Evolutionary conservation across 1,140 invertebrate genomes (phyloP).

Genomic region (Drosophila bifasciata): DNA sequence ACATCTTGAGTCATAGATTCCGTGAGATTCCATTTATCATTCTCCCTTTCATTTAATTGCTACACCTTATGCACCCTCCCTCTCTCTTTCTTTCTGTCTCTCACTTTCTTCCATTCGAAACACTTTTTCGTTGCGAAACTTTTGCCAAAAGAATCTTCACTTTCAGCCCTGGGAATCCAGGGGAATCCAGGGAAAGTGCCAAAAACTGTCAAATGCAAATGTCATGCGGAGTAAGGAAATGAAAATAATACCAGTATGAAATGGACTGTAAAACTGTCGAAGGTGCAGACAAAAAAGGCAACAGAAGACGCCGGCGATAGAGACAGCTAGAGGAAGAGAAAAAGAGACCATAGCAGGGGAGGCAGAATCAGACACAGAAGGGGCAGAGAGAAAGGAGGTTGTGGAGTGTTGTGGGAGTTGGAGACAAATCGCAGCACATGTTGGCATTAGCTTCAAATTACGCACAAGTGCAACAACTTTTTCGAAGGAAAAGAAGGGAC

Average conservation of each 20-base stretch:
- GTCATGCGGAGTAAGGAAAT: constrained; percentile 27
- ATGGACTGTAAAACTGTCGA: constrained; percentile 13
- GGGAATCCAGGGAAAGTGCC: background rate
- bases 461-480: constrained; percentile 60
- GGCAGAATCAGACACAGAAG: background rate
- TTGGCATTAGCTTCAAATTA: constrained; percentile 75
- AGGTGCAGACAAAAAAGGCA: constrained; percentile 8
- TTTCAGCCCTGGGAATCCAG: background rate
- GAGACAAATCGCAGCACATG: constrained; percentile 76
- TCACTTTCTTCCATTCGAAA: background rate
- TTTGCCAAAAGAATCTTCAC: background rate
- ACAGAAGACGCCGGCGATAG: background rate
- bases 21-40: no score
- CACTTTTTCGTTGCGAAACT: constrained; percentile 6
- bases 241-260: constrained; percentile 43
- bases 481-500: background rate
- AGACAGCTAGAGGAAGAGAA: no score
- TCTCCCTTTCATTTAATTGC: no score
- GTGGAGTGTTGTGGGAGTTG: background rate
- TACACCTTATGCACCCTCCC: background rate
- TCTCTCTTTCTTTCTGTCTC: background rate
- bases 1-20: no score
- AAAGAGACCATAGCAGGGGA: no score
- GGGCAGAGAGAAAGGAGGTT: background rate
- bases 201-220: constrained; percentile 45